A percentile compares a stretch with the other conserved stretches of the same genome.
Evolutionary conservation across 2,113 vertebrate species (phyloP).

Genomic region (Corythornis cristatus): DNA sequence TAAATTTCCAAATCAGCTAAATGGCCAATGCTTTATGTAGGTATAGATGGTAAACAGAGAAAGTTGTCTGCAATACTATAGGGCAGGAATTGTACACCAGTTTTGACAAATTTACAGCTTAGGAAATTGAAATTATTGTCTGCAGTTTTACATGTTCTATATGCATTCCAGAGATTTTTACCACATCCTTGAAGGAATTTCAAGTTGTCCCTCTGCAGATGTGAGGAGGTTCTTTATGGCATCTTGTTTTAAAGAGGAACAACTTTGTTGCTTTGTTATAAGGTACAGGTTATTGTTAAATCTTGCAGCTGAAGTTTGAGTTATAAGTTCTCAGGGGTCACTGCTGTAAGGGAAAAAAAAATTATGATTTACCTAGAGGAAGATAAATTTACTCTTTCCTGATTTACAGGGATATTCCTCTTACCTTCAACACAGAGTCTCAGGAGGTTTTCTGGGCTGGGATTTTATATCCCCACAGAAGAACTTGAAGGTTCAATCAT

Average conservation of each 20-base stretch:
- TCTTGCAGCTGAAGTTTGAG: background rate
- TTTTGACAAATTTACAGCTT: background rate
- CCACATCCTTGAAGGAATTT: constrained; percentile 16
- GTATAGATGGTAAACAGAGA: background rate
- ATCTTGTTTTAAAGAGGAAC: background rate
- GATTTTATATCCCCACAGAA: background rate
- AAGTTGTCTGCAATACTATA: background rate
- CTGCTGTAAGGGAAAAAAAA: constrained; percentile 5
- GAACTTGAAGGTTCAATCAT: background rate
- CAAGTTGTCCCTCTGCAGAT: background rate
- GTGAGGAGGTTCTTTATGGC: background rate
- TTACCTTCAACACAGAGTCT: background rate
- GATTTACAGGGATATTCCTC: background rate
- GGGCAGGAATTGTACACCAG: background rate
- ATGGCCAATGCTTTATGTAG: background rate
- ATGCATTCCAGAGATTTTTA: constrained; percentile 34
- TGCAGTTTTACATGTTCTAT: background rate
- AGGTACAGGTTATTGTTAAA: background rate
- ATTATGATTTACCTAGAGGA: background rate
- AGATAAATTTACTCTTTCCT: constrained; percentile 2
- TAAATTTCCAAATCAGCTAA: background rate
- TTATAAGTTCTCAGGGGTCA: background rate
- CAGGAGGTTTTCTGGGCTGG: background rate
- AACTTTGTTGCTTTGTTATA: background rate
- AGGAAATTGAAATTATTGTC: background rate